phyloP scores from a whole-genome alignment of 1,140 invertebrate genomes.

The Nephila pilipes region DNA sequence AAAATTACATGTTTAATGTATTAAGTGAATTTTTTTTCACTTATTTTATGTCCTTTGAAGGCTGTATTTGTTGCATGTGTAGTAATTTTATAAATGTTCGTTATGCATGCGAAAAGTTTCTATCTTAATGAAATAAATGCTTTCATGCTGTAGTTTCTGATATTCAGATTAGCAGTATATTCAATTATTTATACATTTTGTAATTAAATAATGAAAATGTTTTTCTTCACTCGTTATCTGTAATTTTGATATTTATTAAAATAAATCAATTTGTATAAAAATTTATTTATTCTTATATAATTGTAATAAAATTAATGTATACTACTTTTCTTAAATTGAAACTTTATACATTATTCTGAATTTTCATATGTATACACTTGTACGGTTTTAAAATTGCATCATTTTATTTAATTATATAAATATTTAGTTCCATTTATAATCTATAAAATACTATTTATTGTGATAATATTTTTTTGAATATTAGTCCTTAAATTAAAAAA shows the following conservation, averaged over 20 bases:
- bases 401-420: too few relatives aligned
- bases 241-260: neutral
- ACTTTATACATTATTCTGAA: neutral
- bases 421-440: too few relatives aligned
- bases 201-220: neutral
- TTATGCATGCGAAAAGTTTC: conserved; percentile 38
- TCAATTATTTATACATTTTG: neutral
- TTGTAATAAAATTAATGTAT: neutral
- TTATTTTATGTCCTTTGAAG: conserved; percentile 50
- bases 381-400: too few relatives aligned
- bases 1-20: conserved; percentile 63
- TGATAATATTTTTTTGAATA: too few relatives aligned
- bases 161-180: conserved; percentile 58
- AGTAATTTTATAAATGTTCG: conserved; percentile 64
- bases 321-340: neutral
- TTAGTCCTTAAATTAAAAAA: too few relatives aligned
- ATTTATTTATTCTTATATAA: neutral
- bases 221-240: neutral
- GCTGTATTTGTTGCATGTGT: conserved; percentile 53
- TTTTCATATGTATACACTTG: too few relatives aligned
- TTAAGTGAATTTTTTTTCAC: conserved; percentile 65
- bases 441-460: too few relatives aligned
- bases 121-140: conserved; percentile 33
- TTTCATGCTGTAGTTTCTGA: conserved; percentile 65
- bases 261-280: neutral